Base-by-base conservation (phyloP, 1,140 invertebrate species). In the Heliconius himera region DNA sequence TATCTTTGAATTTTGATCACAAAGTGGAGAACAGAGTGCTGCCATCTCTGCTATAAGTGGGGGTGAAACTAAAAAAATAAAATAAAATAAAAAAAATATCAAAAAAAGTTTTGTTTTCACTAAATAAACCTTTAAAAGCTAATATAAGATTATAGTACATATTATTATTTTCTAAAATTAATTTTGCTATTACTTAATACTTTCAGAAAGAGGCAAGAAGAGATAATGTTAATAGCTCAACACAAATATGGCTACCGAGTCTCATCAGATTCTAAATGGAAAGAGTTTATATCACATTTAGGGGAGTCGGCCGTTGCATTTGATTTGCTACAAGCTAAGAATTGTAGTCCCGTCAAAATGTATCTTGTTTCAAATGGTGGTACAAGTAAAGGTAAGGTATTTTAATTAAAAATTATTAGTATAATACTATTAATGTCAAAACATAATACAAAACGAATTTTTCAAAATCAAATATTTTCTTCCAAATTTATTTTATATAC, bases 311-410 rank as follows among this genome's bases (percentile, higher is more conserved):
- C 96, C 16, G 95, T 95, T 0, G 95, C 88, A 6, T 96, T 97
- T 87, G 96, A 97, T 88, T 90, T 97, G 71, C 88, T 97, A 5
- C 95, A 96, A 83, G 95, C 96, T 18, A 97, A 96, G 85, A 96
- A 95, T 6, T 94, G 87, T 80, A 92, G 92, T 81, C 86, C 95
- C 73, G 89, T 96, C n/a, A 89, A 94, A 83, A 89, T 96, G n/a
- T 90, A 91, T 33, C 90, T 91, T 82, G 86, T 26, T 29, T 66
- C 60, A 29, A 66, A 66, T 11, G 72, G 86, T 29, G 92, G 93
- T 38, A 92, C 85, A 60, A 94, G 95, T 79, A 95, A 91, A 92
- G 89, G 88, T 91, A 83, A 72, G 20, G 20, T 18, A 26, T 38
- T 76, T 73, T 16, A n/a, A 36, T 41, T 36, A 46, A 22, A 22